Percentiles rank a stretch among this genome's conserved stretches.
These are phyloP conservation scores for Tetraneura akinire DNA, from an alignment of 1,140 invertebrate species.

Conservation along the genomic window DNA sequence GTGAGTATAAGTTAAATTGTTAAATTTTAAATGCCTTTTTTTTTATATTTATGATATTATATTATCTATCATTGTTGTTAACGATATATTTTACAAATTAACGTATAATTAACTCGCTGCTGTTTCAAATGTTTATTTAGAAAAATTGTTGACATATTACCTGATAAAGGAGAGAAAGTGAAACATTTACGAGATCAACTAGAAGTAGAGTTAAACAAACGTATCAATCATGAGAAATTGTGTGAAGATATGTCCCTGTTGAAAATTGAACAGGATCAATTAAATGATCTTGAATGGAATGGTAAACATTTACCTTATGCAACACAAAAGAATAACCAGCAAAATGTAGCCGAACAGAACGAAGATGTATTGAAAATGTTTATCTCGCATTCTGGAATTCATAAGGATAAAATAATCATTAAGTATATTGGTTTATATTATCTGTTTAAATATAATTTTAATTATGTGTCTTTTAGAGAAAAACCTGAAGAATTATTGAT, in stretches of 20 bases:
- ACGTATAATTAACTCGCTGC: not conserved
- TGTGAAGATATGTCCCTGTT: slow-evolving; percentile 65
- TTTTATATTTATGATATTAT: not conserved
- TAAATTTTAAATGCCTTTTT: too few species aligned
- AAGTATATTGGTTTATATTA: slow-evolving; percentile 50
- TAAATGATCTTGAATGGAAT: slow-evolving; percentile 71
- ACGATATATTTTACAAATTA: not conserved
- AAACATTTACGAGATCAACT: slow-evolving; percentile 63
- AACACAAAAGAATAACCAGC: slow-evolving; percentile 3
- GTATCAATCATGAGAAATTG: slow-evolving; percentile 65
- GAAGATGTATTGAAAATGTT: slow-evolving; percentile 68
- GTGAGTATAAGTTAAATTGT: too few species aligned
- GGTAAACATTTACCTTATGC: slow-evolving; percentile 59
- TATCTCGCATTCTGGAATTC: slow-evolving; percentile 60
- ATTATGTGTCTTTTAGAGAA: slow-evolving; percentile 58
- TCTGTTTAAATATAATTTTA: not conserved
- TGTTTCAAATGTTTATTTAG: slow-evolving; percentile 56
- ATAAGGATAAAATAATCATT: slow-evolving; percentile 53
- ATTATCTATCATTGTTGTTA: not conserved
- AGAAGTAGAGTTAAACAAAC: slow-evolving; percentile 62
- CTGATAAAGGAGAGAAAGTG: slow-evolving; percentile 72
- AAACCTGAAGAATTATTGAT: slow-evolving; percentile 64
- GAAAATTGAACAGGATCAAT: slow-evolving; percentile 64
- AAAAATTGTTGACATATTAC: slow-evolving; percentile 62
- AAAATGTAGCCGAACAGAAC: slow-evolving; percentile 54